Evolutionary conservation across 2,888 invertebrate genomes (phyloP).

Genomic region (Pteria penguin): DNA sequence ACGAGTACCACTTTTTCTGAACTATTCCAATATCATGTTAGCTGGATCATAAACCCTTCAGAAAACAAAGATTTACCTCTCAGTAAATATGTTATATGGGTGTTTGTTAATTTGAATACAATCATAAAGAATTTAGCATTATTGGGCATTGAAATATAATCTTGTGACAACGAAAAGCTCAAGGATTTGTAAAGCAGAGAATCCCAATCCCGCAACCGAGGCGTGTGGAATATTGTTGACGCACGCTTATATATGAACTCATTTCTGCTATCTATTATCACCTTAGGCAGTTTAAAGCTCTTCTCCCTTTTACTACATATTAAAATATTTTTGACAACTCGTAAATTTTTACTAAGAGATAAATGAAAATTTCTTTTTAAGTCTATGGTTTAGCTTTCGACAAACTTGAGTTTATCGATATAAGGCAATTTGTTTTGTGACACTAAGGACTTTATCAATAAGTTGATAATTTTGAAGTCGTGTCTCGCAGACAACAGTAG

Average conservation of each 20-base stretch:
- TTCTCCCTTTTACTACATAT: not conserved
- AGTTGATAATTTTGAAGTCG: not conserved
- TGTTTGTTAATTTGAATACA: conserved; percentile 24
- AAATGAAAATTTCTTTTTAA: conserved; percentile 20
- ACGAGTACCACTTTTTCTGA: no score
- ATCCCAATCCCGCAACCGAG: no score
- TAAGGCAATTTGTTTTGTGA: conserved; percentile 20
- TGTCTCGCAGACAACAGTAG: not conserved
- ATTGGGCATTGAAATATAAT: conserved; percentile 2
- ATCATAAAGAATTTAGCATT: conserved; percentile 8
- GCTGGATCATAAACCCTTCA: no score
- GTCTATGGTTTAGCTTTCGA: conserved; percentile 14
- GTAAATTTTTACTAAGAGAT: conserved; percentile 7
- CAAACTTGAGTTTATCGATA: conserved; percentile 24
- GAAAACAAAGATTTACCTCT: no score
- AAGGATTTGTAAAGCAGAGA: no score
- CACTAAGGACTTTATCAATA: not conserved
- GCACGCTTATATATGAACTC: no score
- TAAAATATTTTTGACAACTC: conserved; percentile 5
- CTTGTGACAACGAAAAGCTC: conserved; percentile 16
- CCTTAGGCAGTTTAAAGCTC: no score
- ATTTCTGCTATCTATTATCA: no score
- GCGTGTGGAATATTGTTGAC: no score
- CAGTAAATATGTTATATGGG: no score
- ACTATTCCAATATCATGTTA: no score